These are phyloP conservation scores for Penelope pileata DNA, from an alignment of 2,113 vertebrate genomes.

Conservation along the genomic window DNA sequence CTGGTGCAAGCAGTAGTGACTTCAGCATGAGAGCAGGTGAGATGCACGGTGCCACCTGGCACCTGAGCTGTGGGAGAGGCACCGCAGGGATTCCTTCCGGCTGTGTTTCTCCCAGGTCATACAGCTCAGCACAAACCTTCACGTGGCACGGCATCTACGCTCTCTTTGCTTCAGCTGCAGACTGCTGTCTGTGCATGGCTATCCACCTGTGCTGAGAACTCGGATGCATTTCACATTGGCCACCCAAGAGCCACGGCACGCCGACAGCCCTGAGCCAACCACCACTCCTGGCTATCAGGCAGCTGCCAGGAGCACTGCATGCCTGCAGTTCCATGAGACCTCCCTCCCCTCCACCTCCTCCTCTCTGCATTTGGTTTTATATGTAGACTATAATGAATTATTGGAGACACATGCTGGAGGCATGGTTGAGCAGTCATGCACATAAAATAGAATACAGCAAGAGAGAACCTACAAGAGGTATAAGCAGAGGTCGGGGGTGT, in stretches of 20 bases:
- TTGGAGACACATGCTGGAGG: background rate
- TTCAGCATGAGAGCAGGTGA: background rate
- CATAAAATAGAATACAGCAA: background rate
- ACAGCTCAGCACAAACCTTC: background rate
- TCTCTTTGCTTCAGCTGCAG: background rate
- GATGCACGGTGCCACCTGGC: fast-evolving
- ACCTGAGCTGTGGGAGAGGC: fast-evolving
- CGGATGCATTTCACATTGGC: background rate
- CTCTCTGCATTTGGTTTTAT: background rate
- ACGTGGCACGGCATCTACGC: background rate
- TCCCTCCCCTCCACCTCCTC: background rate
- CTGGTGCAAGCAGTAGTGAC: background rate
- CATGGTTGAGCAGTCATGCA: background rate
- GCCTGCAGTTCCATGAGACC: background rate
- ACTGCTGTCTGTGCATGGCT: background rate
- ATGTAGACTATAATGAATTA: background rate
- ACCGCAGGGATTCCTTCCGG: background rate
- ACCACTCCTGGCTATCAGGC: background rate
- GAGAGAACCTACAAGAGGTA: background rate
- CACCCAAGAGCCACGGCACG: background rate
- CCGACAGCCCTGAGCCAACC: background rate
- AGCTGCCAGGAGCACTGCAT: background rate
- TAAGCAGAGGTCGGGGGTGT: background rate
- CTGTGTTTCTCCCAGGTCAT: background rate
- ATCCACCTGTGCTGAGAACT: background rate